Conservation (phyloP, 1,140 invertebrate genomes). For the Pinna nobilis region DNA sequence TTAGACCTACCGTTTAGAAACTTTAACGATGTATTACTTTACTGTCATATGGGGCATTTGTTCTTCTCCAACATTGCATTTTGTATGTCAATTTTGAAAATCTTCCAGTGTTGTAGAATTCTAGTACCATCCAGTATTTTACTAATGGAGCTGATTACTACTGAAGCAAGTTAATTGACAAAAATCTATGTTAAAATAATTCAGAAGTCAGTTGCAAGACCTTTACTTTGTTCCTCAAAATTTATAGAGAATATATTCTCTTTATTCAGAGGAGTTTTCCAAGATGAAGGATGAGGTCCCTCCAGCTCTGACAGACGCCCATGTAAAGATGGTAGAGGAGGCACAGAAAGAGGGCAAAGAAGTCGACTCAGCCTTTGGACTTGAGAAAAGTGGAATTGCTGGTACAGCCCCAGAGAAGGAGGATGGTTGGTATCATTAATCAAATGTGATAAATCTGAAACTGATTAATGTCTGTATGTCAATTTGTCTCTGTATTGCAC, state of each 20-base stretch:
- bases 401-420: conserved; percentile 76
- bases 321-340: conserved; percentile 94
- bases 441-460: background rate
- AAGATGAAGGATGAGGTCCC: conserved; percentile 92
- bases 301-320: conserved; percentile 93
- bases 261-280: conserved; percentile 76
- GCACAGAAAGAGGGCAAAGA: conserved; percentile 81
- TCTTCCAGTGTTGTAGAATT: too few relatives aligned
- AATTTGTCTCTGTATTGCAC: background rate
- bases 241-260: too few relatives aligned
- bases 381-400: conserved; percentile 90
- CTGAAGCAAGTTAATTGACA: too few relatives aligned
- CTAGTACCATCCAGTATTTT: too few relatives aligned
- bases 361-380: conserved; percentile 84
- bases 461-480: background rate
- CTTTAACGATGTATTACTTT: background rate
- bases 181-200: too few relatives aligned
- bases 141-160: too few relatives aligned
- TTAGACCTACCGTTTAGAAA: background rate
- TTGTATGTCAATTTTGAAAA: too few relatives aligned
- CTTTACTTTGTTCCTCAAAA: too few relatives aligned
- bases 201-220: too few relatives aligned
- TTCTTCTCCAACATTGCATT: too few relatives aligned
- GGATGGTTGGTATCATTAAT: conserved; percentile 50
- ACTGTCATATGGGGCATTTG: too few relatives aligned